Evolutionary conservation across 2,888 invertebrate genomes (phyloP).

Genomic region (Vanessa cardui): DNA sequence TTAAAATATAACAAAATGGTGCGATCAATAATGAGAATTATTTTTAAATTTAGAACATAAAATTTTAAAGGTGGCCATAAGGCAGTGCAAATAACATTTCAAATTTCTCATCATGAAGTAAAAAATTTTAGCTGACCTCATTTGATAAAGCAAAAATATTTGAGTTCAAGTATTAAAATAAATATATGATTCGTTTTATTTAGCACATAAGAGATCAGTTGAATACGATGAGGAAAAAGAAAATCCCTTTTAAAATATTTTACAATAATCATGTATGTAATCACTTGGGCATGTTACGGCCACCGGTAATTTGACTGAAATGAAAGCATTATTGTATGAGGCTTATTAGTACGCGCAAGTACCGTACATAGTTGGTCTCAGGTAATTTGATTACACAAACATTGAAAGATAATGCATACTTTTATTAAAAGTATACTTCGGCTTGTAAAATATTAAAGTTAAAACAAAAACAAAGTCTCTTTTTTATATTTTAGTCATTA

Average conservation of each 20-base stretch:
- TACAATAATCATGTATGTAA: no score
- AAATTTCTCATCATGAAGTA: no score
- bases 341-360: background rate
- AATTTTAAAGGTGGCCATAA: background rate
- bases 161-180: no score
- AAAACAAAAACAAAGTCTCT: no score
- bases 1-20: conserved; percentile 9
- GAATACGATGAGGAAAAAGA: no score
- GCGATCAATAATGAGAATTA: conserved; percentile 10
- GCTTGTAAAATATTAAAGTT: no score
- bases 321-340: background rate
- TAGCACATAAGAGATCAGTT: no score
- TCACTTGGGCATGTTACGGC: background rate
- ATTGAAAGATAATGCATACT: background rate
- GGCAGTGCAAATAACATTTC: background rate
- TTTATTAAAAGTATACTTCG: background rate
- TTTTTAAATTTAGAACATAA: background rate
- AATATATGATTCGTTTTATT: no score
- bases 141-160: no score
- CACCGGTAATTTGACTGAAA: background rate
- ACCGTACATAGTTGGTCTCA: conserved; percentile 4
- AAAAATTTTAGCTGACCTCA: no score
- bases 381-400: background rate
- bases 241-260: no score
- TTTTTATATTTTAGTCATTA: no score